These are phyloP conservation scores for Drosophila melanosoma DNA, from an alignment of 2,888 invertebrate genomes.

Conservation along the genomic window DNA sequence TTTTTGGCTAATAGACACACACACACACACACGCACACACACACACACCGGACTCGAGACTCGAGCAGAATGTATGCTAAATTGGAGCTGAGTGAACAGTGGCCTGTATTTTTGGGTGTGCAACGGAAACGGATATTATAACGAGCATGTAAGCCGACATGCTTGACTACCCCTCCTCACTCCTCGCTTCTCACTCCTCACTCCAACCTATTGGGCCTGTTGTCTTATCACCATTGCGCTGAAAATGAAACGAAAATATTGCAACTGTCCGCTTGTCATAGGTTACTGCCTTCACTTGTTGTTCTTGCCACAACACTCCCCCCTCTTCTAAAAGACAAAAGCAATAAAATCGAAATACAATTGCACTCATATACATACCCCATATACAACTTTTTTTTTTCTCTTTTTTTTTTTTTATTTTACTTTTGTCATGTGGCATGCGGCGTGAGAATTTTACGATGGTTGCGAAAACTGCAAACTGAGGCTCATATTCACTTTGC, in stretches of 20 bases:
- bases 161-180: constrained; percentile 13
- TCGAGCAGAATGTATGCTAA: constrained; percentile 53
- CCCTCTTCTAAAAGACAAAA: constrained; percentile 68
- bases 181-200: not conserved
- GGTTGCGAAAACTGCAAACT: constrained; percentile 54
- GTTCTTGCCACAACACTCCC: constrained; percentile 7
- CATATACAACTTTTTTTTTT: constrained; percentile 3
- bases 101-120: constrained; percentile 35
- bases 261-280: constrained; percentile 66
- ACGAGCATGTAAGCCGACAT: constrained; percentile 54
- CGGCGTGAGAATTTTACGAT: constrained; percentile 66
- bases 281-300: constrained; percentile 18
- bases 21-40: constrained; percentile 8
- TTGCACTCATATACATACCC: constrained; percentile 46
- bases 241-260: constrained; percentile 78
- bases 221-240: constrained; percentile 73
- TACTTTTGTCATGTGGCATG: constrained; percentile 35
- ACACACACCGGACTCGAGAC: constrained; percentile 10
- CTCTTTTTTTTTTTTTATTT: constrained; percentile 1
- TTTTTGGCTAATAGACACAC: constrained; percentile 66
- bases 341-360: constrained; percentile 79
- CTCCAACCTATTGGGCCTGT: constrained; percentile 25
- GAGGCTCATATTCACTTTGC: constrained; percentile 60
- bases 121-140: constrained; percentile 71
- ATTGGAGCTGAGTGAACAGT: constrained; percentile 52